phyloP scores from a whole-genome alignment of 2,888 invertebrate species.

The Brachypterus glaber region DNA sequence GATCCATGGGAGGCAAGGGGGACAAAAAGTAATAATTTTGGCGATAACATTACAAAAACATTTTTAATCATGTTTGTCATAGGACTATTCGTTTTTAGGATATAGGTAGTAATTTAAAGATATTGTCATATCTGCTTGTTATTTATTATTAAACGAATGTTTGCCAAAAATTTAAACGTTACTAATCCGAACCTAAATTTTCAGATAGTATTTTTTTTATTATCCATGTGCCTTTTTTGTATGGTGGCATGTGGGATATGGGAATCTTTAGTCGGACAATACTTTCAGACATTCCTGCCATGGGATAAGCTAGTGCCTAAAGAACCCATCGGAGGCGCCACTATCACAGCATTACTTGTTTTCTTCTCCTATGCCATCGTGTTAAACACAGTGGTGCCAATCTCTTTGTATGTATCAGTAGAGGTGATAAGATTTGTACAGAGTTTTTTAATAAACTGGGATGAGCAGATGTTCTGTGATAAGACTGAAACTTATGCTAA shows the following conservation, averaged over 20 bases:
- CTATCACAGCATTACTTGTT: constrained; percentile 87
- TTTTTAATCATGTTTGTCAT: no score
- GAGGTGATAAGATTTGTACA: constrained; percentile 97
- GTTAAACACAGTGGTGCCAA: constrained; percentile 98
- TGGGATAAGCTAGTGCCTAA: constrained; percentile 89
- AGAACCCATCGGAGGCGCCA: constrained; percentile 72
- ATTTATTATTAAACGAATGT: constrained; percentile 2
- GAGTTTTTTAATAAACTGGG: constrained; percentile 98
- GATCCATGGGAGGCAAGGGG: no score
- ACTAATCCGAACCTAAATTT: constrained; percentile 33
- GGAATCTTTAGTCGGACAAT: constrained; percentile 88
- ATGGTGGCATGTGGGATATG: constrained; percentile 96
- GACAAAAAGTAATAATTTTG: no score
- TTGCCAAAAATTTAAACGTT: constrained; percentile 5
- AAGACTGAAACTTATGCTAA: constrained; percentile 85
- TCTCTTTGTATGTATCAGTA: constrained; percentile 93
- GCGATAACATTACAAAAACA: no score
- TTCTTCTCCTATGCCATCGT: constrained; percentile 99
- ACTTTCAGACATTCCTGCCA: constrained; percentile 84
- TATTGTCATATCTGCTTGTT: constrained; percentile 4
- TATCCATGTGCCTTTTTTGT: constrained; percentile 96
- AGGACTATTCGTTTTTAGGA: no score
- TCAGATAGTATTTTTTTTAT: constrained; percentile 95
- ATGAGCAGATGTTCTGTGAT: constrained; percentile 94
- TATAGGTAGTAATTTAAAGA: no score